phyloP scores from a whole-genome alignment of 2,797 vertebrate genomes.

The Eurystomus glaucurus region DNA sequence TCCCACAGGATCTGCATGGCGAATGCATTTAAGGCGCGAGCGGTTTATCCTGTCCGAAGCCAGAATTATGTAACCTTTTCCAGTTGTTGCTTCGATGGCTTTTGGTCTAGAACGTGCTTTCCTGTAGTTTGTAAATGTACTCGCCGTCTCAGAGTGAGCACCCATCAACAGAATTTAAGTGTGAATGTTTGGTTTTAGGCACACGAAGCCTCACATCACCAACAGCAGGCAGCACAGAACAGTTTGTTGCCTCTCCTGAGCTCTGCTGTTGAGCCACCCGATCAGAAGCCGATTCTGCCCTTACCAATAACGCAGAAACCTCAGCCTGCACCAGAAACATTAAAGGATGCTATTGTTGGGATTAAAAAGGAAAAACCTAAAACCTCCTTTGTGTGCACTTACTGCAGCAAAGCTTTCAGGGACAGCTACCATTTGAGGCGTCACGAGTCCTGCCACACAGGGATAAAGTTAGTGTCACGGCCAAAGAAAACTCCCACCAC shows the following conservation, averaged over 20 bases:
- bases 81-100: slow-evolving; percentile 1
- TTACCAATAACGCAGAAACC: slow-evolving; percentile 96
- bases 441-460: slow-evolving; percentile 97
- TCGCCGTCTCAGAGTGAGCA: background rate
- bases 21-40: background rate
- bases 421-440: slow-evolving; percentile 98
- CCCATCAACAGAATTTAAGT: slow-evolving; percentile 74
- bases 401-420: slow-evolving; percentile 98
- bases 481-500: slow-evolving; percentile 94
- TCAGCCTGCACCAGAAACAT: slow-evolving; percentile 91
- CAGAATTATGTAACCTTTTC: background rate
- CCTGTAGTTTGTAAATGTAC: slow-evolving; percentile 28
- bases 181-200: slow-evolving; percentile 88
- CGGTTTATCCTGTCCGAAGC: slow-evolving; percentile 12
- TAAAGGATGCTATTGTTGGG: slow-evolving; percentile 92
- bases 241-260: slow-evolving; percentile 95
- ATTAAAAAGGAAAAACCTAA: slow-evolving; percentile 98
- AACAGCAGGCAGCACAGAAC: slow-evolving; percentile 96
- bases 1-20: background rate
- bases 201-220: slow-evolving; percentile 96
- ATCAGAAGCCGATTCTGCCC: slow-evolving; percentile 96
- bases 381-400: slow-evolving; percentile 97
- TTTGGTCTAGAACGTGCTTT: slow-evolving; percentile 44
- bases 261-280: slow-evolving; percentile 92
- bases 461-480: slow-evolving; percentile 96